Conservation (phyloP, 2,888 invertebrate genomes). For the Clanis bilineata region DNA sequence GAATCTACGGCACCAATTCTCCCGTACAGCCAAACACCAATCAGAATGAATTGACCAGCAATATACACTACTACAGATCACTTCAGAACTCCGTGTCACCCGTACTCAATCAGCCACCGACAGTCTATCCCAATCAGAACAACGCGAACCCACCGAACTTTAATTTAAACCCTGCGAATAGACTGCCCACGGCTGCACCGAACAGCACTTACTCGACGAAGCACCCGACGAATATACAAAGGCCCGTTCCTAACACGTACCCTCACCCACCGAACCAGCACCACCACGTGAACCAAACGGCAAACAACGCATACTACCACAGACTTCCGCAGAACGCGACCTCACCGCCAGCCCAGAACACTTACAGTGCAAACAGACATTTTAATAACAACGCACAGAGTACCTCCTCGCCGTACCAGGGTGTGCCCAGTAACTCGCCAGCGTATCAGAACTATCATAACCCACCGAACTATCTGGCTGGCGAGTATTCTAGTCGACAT, state of each 20-base stretch:
- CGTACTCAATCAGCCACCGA: constrained; percentile 67
- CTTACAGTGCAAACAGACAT: constrained; percentile 54
- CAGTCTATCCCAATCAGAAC: constrained; percentile 59
- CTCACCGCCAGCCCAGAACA: constrained; percentile 41
- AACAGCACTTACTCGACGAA: constrained; percentile 56
- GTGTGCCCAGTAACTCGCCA: constrained; percentile 72
- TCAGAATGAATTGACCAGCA: constrained; percentile 45
- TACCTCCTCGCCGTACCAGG: constrained; percentile 70
- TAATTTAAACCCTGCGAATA: constrained; percentile 68
- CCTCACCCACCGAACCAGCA: constrained; percentile 65
- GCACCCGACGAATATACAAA: constrained; percentile 53
- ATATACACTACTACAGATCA: constrained; percentile 53
- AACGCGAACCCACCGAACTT: constrained; percentile 69
- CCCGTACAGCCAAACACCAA: constrained; percentile 48
- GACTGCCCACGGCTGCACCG: constrained; percentile 66
- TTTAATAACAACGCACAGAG: constrained; percentile 44
- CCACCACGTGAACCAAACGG: constrained; percentile 58
- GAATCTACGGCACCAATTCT: constrained; percentile 59
- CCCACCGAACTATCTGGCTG: constrained; percentile 76
- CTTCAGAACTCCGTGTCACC: constrained; percentile 59
- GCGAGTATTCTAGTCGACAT: constrained; percentile 78
- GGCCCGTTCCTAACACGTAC: constrained; percentile 65
- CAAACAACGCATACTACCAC: constrained; percentile 70
- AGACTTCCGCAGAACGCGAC: constrained; percentile 60
- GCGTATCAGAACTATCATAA: constrained; percentile 74